A percentile compares a stretch with the other conserved stretches of the same genome.
These are phyloP conservation scores for Eurytoma adleriae DNA, from an alignment of 2,888 invertebrate species.

Conservation along the genomic window DNA sequence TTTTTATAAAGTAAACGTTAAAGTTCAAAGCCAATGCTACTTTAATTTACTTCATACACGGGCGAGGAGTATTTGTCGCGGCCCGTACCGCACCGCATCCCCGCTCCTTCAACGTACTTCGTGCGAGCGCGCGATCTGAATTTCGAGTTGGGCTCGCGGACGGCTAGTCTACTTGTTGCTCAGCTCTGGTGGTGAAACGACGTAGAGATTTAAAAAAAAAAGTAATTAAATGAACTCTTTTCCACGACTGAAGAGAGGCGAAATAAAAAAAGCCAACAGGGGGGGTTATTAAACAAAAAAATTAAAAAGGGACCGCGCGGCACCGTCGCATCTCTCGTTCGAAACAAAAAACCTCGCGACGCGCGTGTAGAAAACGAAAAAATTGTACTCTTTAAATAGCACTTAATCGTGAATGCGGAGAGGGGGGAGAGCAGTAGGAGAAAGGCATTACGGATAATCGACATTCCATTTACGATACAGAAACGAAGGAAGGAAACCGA, in stretches of 20 bases:
- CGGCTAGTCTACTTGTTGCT: conserved; percentile 9
- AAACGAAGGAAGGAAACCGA: background rate
- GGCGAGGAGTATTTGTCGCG: too few relatives aligned
- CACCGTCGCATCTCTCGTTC: conserved; percentile 2
- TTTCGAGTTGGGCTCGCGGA: too few relatives aligned
- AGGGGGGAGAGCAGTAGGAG: background rate
- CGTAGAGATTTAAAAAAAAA: too few relatives aligned
- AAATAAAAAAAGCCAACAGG: conserved; percentile 6
- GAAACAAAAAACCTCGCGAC: conserved; percentile 22
- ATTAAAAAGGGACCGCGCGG: conserved; percentile 1
- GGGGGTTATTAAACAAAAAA: background rate
- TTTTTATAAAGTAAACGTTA: too few relatives aligned
- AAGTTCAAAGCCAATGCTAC: too few relatives aligned
- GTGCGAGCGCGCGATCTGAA: background rate
- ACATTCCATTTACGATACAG: conserved; percentile 34
- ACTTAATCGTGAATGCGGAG: conserved; percentile 8
- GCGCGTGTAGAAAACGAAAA: conserved; percentile 23
- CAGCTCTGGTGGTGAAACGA: conserved; percentile 2
- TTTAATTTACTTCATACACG: too few relatives aligned
- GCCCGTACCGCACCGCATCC: too few relatives aligned
- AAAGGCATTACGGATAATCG: background rate
- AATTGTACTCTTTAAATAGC: conserved; percentile 19
- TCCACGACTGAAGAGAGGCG: conserved; percentile 19
- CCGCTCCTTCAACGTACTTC: background rate
- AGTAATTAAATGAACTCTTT: conserved; percentile 16